These are phyloP conservation scores for Saccostrea glomerata DNA, from an alignment of 1,140 invertebrate species.

Conservation along the genomic window DNA sequence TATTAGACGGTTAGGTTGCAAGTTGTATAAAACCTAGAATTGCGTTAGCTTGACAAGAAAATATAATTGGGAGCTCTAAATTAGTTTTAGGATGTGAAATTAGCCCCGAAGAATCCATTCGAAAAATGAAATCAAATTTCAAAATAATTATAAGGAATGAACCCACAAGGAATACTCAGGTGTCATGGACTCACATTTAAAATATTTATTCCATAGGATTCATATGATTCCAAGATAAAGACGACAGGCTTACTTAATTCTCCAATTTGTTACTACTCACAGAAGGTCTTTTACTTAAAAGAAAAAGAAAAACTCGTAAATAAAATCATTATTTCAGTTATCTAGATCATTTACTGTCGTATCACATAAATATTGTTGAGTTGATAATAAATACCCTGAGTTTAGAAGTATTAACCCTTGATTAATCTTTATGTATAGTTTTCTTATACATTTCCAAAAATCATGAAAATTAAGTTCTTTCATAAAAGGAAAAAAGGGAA, in stretches of 20 bases:
- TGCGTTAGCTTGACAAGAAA: conserved; percentile 35
- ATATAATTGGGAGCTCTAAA: conserved; percentile 12
- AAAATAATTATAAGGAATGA: conserved; percentile 2
- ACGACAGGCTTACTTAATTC: too few relatives aligned
- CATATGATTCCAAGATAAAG: neutral
- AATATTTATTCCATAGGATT: neutral
- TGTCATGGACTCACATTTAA: neutral
- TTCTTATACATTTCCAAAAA: too few relatives aligned
- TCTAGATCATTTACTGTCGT: too few relatives aligned
- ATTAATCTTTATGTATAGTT: too few relatives aligned
- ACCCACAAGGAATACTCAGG: neutral
- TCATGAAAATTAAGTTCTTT: too few relatives aligned
- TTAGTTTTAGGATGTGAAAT: conserved; percentile 31
- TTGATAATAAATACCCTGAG: too few relatives aligned
- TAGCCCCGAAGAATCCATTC: conserved; percentile 5
- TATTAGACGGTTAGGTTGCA: neutral
- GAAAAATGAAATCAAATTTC: conserved; percentile 10
- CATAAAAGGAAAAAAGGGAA: neutral
- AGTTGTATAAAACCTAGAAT: conserved; percentile 15
- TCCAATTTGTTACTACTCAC: too few relatives aligned
- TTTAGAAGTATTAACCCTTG: too few relatives aligned
- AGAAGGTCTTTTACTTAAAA: too few relatives aligned
- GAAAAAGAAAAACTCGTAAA: too few relatives aligned
- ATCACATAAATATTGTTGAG: too few relatives aligned
- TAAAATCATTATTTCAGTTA: too few relatives aligned